phyloP scores from a whole-genome alignment of 2,888 invertebrate genomes.

The Schizaphis graminum region DNA sequence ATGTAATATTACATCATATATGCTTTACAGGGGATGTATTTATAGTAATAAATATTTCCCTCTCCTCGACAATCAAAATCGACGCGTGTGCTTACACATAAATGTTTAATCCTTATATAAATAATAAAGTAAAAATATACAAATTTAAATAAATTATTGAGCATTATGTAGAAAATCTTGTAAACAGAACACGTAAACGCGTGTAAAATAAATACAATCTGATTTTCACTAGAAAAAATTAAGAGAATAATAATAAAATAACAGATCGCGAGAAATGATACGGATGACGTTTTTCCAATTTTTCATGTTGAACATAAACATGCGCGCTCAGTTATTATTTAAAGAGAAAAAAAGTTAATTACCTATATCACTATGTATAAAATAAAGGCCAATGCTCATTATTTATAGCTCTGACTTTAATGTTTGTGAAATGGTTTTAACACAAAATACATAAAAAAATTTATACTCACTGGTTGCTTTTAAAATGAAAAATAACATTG shows the following conservation, averaged over 20 bases:
- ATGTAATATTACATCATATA: background rate
- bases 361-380: constrained; percentile 24
- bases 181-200: constrained; percentile 6
- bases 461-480: background rate
- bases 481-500: constrained; percentile 31
- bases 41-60: background rate
- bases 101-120: background rate
- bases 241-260: background rate
- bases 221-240: constrained; percentile 12
- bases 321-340: constrained; percentile 10
- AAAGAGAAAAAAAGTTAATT: constrained; percentile 14
- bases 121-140: background rate
- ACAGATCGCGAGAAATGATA: constrained; percentile 34
- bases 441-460: background rate
- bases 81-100: background rate
- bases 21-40: background rate
- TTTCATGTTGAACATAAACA: constrained; percentile 1
- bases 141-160: constrained; percentile 13
- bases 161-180: background rate
- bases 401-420: constrained; percentile 27
- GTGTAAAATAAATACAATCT: constrained; percentile 8
- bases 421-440: constrained; percentile 33
- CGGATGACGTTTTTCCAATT: background rate
- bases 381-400: constrained; percentile 9
- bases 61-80: background rate